Base-by-base conservation (phyloP, 2,113 vertebrate species). In the Strix uralensis region DNA sequence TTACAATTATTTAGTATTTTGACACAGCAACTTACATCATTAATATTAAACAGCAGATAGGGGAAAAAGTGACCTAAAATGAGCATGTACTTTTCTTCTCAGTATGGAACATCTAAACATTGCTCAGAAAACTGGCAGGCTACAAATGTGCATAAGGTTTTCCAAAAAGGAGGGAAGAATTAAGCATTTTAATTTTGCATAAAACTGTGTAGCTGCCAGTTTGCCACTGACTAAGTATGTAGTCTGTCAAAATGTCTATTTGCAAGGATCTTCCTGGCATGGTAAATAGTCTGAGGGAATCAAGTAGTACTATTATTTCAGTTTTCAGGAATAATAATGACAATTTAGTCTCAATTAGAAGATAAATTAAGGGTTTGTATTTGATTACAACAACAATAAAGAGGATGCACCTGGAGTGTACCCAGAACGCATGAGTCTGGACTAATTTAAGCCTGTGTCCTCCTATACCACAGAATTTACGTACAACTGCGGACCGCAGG, bases 1-100 rank as follows among this genome's bases (percentile, higher is more conserved):
- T 90, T 74, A 88, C 77, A 71, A 72, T 75, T 88, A 92, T 73
- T 97, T 96, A 84, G 87, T 95, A 84, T 92, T 97, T 93, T 84
- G 77, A 91, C 78, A 95, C 62, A 55, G 66, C 25, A 74, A 90
- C 81, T 95, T 91, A 27, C 51, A 51, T 84, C 18, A 83, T 97
- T 86, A 96, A 96, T 93, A 95, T 95, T 97, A 92, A 97, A 95
- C 27, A 73, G 73, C 36, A 69, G 19, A 81, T 5, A 6, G 15
- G 11, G 44, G n/a, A 4, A 3, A 86, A 77, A 81, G 75, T 74
- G 47, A 93, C 93, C 79, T 36, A 26, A 83, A 89, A 46, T 0
- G 7, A 86, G 34, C 38, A 11, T 6, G 32, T 34, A 46, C 34
- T 71, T 86, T 72, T 20, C 72, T 81, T 44, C 52, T 88, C 63